Evolutionary conservation across 1,140 invertebrate genomes (phyloP), one percentile per base, ranked within the genome.

Genomic region (Drosophila oshimai): DNA sequence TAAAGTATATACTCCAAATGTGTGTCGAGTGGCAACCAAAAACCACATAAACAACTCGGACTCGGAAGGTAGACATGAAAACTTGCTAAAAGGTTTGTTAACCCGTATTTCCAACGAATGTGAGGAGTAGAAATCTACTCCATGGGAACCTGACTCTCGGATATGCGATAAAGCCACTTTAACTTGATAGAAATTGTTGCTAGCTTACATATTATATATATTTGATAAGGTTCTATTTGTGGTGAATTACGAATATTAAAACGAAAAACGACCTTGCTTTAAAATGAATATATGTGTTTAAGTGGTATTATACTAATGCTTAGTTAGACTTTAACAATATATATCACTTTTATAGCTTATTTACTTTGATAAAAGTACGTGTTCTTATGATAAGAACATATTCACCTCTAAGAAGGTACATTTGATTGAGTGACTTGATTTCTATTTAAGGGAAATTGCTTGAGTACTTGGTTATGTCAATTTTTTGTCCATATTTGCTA

Each of bases 31-130:
- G 57, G 33, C 26, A 24, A 26, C 18, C 58, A 29, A 24, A 37
- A 24, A 26, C 18, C 58, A 29, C 33, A 37, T 37, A 64, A 65
- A 37, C 17, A 24, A 6, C 57, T 22, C 36, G 17, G 10, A 13
- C 12, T 60, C 26, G 12, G 5, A 53, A 50, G 22, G 28, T 9
- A 33, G 15, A 26, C 57, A 62, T 18, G 28, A 20, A 36, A 47
- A 47, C 41, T 62, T 37, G 41, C 61, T 64, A 47, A 62, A 64
- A 64, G 41, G 60, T 62, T 62, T 46, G 60, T 64, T 64, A 64
- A 64, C 58, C 57, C 24, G 22, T 26, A 26, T 7, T 39, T 37
- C 31, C 33, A 9, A 13, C 49, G n/a, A 58, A 36, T 22, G 18
- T n/a, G 20, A n/a, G 33, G 10, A 37, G 17, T 61, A 29, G 24